phyloP scores from a whole-genome alignment of 2,888 invertebrate genomes.

The Erpobdella octoculata region DNA sequence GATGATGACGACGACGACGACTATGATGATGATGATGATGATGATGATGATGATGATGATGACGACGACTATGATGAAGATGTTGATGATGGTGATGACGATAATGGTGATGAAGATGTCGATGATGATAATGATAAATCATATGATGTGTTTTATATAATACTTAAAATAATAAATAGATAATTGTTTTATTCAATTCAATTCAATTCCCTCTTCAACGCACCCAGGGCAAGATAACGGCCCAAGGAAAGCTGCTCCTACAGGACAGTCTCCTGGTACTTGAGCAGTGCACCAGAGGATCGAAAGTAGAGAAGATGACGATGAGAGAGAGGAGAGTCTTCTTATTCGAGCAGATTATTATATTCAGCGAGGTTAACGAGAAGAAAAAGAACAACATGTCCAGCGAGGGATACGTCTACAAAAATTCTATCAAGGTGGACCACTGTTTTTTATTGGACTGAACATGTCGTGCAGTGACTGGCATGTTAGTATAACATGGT shows the following conservation, averaged over 20 bases:
- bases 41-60: not conserved
- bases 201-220: too few species aligned
- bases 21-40: not conserved
- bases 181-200: too few species aligned
- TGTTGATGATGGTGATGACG: not conserved
- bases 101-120: not conserved
- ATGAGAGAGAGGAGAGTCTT: constrained; percentile 87
- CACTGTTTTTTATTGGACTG: not conserved
- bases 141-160: not conserved
- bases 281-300: not conserved
- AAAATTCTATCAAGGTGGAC: constrained; percentile 75
- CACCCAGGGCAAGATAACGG: constrained; percentile 94
- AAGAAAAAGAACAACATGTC: constrained; percentile 78
- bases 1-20: too few species aligned
- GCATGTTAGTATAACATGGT: too few species aligned
- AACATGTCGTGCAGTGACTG: too few species aligned
- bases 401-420: constrained; percentile 87
- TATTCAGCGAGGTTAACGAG: constrained; percentile 79
- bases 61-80: not conserved
- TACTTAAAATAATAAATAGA: too few species aligned
- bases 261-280: constrained; percentile 56
- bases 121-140: not conserved
- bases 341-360: constrained; percentile 89
- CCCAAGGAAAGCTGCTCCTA: constrained; percentile 85
- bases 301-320: constrained; percentile 52